Percentiles rank a stretch among this genome's conserved stretches.
Evolutionary conservation across 2,888 invertebrate species (phyloP).

Genomic region (Trisateles emortualis): DNA sequence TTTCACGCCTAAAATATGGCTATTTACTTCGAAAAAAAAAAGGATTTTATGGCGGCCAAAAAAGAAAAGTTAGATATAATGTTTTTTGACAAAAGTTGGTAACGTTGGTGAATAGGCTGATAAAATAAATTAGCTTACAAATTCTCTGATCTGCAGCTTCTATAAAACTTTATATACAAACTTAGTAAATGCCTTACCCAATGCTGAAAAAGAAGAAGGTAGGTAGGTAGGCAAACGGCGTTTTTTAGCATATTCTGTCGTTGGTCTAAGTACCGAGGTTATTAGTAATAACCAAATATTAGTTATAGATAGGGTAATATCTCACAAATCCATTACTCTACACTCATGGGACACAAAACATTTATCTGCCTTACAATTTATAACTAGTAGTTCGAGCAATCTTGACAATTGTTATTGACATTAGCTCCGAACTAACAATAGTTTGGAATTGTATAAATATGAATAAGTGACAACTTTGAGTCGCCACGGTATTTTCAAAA

Average conservation of each 20-base stretch:
- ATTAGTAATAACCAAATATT: too few relatives aligned
- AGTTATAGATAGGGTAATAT: too few relatives aligned
- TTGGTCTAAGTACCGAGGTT: too few relatives aligned
- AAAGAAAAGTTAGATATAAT: conserved; percentile 6
- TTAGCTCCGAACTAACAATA: not conserved
- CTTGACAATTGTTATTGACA: too few relatives aligned
- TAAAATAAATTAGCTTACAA: not conserved
- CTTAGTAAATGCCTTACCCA: too few relatives aligned
- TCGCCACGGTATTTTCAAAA: not conserved
- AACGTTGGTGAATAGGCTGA: not conserved
- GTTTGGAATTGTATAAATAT: not conserved
- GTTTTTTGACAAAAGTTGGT: not conserved
- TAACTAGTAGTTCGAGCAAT: too few relatives aligned
- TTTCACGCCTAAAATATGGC: conserved; percentile 58
- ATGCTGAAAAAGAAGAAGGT: too few relatives aligned
- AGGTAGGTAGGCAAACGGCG: too few relatives aligned
- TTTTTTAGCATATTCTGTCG: too few relatives aligned
- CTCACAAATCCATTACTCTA: too few relatives aligned
- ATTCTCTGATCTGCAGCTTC: not conserved
- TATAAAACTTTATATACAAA: not conserved
- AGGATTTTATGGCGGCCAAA: conserved; percentile 10
- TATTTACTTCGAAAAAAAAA: conserved; percentile 30
- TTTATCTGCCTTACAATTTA: too few relatives aligned
- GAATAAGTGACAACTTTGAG: not conserved
- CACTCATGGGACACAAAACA: too few relatives aligned